These are phyloP conservation scores for Tryphoninae sp. DNA, from an alignment of 2,888 invertebrate species.

Conservation along the genomic window DNA sequence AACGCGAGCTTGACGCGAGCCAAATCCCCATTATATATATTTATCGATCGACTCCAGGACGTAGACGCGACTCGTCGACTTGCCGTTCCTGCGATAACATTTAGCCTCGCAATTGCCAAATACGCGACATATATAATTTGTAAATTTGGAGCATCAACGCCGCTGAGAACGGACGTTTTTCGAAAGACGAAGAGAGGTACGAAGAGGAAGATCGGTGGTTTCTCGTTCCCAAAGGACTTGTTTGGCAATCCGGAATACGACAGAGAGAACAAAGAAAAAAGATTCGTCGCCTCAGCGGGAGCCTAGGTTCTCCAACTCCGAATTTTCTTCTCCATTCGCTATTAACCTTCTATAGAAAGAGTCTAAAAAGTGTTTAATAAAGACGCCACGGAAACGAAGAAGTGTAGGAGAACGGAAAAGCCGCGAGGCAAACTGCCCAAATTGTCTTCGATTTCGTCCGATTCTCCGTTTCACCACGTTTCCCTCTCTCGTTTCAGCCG, in stretches of 20 bases:
- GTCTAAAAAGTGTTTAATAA: not conserved
- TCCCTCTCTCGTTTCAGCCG: not conserved
- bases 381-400: not conserved
- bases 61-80: constrained; percentile 2
- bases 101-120: no score
- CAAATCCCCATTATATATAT: no score
- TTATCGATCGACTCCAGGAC: no score
- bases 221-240: not conserved
- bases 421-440: not conserved
- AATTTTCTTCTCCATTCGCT: not conserved
- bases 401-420: not conserved
- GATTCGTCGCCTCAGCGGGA: not conserved
- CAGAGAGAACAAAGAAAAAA: no score
- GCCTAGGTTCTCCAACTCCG: not conserved
- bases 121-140: no score
- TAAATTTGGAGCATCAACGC: not conserved
- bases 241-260: not conserved
- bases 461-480: not conserved
- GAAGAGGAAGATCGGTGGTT: not conserved
- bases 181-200: not conserved
- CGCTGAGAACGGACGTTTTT: not conserved
- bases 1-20: not conserved
- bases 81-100: not conserved
- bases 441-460: not conserved
- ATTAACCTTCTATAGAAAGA: not conserved